Conservation (phyloP, 2,113 vertebrate species). For the Cichladusa arquata region DNA sequence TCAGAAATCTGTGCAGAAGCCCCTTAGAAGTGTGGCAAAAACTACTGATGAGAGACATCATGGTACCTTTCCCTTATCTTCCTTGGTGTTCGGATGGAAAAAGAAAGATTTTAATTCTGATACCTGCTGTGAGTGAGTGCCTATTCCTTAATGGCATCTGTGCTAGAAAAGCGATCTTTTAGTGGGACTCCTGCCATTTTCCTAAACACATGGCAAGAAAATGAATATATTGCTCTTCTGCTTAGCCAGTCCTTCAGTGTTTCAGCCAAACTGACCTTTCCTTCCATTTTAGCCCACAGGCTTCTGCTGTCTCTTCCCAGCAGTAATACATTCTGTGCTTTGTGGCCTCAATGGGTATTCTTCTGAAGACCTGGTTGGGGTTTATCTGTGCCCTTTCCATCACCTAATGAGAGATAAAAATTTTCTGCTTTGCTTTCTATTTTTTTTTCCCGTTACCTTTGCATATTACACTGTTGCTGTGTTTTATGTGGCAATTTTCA, state of each 20-base stretch:
- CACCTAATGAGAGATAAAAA: background rate
- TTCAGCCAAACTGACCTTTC: constrained; percentile 26
- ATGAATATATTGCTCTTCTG: background rate
- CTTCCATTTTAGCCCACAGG: background rate
- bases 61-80: fast-evolving
- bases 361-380: background rate
- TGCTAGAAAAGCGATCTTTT: background rate
- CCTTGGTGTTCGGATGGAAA: fast-evolving
- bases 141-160: background rate
- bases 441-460: background rate
- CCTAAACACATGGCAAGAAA: background rate
- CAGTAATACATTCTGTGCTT: background rate
- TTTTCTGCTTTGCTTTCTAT: background rate
- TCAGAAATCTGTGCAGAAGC: background rate
- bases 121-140: background rate
- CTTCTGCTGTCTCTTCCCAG: background rate
- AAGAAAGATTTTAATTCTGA: background rate
- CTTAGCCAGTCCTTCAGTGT: background rate
- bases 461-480: background rate
- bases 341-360: background rate
- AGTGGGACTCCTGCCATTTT: background rate
- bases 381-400: background rate
- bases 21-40: background rate
- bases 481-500: background rate
- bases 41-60: background rate